Evolutionary conservation across 2,797 vertebrate genomes (phyloP), one percentile per base, ranked within the genome.

Genomic region (Semaprochilodus insignis): DNA sequence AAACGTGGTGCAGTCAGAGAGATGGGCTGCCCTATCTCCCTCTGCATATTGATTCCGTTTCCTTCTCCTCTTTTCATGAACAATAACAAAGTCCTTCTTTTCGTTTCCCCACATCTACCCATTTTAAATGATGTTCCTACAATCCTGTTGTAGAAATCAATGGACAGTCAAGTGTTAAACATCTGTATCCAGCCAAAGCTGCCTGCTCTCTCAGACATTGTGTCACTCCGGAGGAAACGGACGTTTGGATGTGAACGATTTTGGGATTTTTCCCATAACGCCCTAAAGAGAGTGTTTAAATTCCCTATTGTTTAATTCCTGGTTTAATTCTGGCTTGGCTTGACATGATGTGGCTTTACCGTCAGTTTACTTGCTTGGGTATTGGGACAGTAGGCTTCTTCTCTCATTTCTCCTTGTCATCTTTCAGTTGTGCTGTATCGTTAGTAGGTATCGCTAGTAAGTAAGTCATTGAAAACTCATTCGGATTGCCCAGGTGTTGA

Each of bases 51-150:
- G 82, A 82, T 85, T 86, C 72, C 0, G 82, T 90, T 95, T 93
- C 93, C 93, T 93, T 93, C 93, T 91, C 88, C 82, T 62, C 52
- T 36, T 51, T 67, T 78, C 15, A 60, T 83, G 78, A 89, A 94
- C 91, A 93, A 93, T 91, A 87, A 91, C 90, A 89, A 31, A 31
- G 31, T 31, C 31, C 3, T n/a, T n/a, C n/a, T 86, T 91, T 91
- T 89, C 88, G 84, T 91, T 93, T 93, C 89, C 86, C 74, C 77
- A 81, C 75, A 36, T 70, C 21, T 60, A 11, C 54, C 25, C 48
- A 63, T 78, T 82, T 15, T 27, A 34, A 63, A 16, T 23, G 27
- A 63, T 15, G 13, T n/a, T 63, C 23, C 19, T 8, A 34, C 4
- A 66, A 19, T 36, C 31, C 16, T 69, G 44, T 13, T 69, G 66